These are phyloP conservation scores for Motacilla tschutschensis DNA, from an alignment of 2,113 vertebrate species.

Conservation along the genomic window DNA sequence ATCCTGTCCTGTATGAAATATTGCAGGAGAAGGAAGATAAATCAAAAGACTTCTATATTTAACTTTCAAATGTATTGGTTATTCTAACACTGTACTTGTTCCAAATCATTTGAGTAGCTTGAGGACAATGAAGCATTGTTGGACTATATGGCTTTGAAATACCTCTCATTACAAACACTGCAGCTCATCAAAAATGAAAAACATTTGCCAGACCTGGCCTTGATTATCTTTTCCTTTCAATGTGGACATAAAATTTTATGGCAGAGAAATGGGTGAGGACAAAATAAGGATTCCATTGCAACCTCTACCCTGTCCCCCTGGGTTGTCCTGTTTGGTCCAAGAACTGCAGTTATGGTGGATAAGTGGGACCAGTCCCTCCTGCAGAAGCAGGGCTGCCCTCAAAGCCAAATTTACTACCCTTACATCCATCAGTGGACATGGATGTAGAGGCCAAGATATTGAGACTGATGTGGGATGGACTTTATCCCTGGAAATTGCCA, in stretches of 20 bases:
- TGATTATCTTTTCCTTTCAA: not conserved
- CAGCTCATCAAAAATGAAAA: not conserved
- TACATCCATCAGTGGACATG: not conserved
- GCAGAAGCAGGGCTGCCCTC: not conserved
- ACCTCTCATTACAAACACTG: not conserved
- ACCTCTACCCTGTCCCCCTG: not conserved
- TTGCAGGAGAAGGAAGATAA: not conserved
- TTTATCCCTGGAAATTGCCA: not conserved
- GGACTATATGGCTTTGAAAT: not conserved
- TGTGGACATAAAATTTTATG: not conserved
- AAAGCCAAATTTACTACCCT: not conserved
- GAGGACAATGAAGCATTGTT: not conserved
- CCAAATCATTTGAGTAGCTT: not conserved
- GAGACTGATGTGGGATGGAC: no score
- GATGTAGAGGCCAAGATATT: not conserved
- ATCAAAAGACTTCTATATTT: not conserved
- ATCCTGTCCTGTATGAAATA: not conserved
- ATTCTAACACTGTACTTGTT: not conserved
- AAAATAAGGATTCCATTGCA: not conserved
- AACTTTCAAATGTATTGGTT: not conserved
- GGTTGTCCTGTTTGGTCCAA: not conserved
- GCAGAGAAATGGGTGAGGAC: not conserved
- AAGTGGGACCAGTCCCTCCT: not conserved
- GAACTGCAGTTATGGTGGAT: fast-evolving
- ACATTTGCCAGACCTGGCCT: not conserved